Base-by-base conservation (phyloP, 2,888 invertebrate species). In the Encarsia formosa region DNA sequence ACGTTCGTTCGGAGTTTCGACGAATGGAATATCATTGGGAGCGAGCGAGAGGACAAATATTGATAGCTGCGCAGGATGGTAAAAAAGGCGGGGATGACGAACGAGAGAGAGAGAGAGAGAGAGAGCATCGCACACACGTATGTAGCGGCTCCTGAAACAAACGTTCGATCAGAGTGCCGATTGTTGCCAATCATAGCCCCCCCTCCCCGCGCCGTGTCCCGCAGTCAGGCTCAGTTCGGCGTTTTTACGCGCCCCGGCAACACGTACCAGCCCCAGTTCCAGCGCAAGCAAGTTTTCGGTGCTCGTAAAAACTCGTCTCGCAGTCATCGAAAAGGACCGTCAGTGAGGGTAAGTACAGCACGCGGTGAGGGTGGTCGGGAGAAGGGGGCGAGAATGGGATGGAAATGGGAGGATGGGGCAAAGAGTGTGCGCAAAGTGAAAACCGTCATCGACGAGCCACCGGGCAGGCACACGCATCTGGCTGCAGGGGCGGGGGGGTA, bases 171-270 rank as follows among this genome's bases (percentile, higher is more conserved):
- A 68, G 69, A 66, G 69, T 70, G 68, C 69, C 71, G 70, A 71
- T 71, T 71, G 71, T 71, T 71, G 71, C 71, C 71, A 71, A 71
- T 71, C 71, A 71, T 71, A 71, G 70, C 66, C 68, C 67, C 68
- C 65, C 65, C 69, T 66, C 63, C 64, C 61, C 63, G 63, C 63
- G 65, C 52, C 65, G 57, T 59, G 60, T 62, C 65, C 66, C 66
- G 66, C n/a, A n/a, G n/a, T n/a, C n/a, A n/a, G 65, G 66, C 65
- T 71, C 71, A 71, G 71, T 71, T 67, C 67, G 65, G 66, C 66
- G 63, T 71, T 71, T 71, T 71, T 71, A 68, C 71, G 68, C 69
- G 69, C 48, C 62, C 65, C 62, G 67, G 66, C 61, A 67, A 66
- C 66, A n/a, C n/a, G n/a, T 52, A 13, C 35, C n/a, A 29, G 29